A percentile compares a stretch with the other conserved stretches of the same genome.
phyloP scores from a whole-genome alignment of 2,888 invertebrate species.

The Caenorhabditis doughertyi region DNA sequence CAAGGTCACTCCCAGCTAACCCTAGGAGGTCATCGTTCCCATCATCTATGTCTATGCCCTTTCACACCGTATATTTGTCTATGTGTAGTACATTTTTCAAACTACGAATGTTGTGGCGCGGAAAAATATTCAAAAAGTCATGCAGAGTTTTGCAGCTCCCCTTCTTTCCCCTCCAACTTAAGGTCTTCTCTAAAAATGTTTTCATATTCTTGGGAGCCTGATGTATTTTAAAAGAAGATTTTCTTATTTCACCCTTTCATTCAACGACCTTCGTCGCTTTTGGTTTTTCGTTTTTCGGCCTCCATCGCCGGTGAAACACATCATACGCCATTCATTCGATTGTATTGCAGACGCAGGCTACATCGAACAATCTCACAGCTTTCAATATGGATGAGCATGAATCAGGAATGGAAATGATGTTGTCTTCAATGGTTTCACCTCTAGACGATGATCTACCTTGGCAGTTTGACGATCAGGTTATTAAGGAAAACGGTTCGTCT shows the following conservation, averaged over 20 bases:
- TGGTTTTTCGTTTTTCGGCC: conserved; percentile 56
- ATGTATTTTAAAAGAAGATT: conserved; percentile 13
- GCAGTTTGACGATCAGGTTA: conserved; percentile 39
- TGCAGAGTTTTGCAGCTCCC: background rate
- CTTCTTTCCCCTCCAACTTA: background rate
- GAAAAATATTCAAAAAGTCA: conserved; percentile 24
- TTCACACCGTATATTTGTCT: too few relatives aligned
- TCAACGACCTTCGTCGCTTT: conserved; percentile 62
- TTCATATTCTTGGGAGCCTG: conserved; percentile 1
- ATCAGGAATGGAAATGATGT: conserved; percentile 65
- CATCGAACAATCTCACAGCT: conserved; percentile 16
- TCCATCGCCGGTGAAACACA: conserved; percentile 40
- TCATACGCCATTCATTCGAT: conserved; percentile 39
- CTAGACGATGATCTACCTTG: conserved; percentile 59
- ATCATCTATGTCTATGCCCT: background rate
- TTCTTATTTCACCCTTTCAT: conserved; percentile 35
- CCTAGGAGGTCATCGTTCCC: conserved; percentile 10
- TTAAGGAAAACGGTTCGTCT: conserved; percentile 36
- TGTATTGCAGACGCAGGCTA: conserved; percentile 50
- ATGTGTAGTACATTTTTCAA: conserved; percentile 2
- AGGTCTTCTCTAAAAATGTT: background rate
- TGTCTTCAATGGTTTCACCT: conserved; percentile 55
- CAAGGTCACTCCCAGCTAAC: conserved; percentile 25
- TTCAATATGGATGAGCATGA: conserved; percentile 53
- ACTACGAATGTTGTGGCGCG: conserved; percentile 44